These are phyloP conservation scores for Ageneiosus marmoratus DNA, from an alignment of 2,113 vertebrate genomes.

Conservation along the genomic window DNA sequence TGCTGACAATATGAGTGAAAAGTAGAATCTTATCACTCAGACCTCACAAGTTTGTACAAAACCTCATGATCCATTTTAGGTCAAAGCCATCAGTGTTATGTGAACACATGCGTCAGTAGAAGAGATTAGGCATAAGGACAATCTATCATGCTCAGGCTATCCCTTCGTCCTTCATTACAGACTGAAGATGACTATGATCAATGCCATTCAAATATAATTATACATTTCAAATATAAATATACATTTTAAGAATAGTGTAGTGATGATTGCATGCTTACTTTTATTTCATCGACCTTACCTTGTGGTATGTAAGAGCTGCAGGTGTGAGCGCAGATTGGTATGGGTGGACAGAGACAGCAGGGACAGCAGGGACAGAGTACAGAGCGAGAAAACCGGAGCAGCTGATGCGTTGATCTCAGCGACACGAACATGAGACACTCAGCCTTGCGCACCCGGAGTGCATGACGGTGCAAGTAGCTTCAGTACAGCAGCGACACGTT, in stretches of 20 bases:
- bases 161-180: not conserved
- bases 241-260: not conserved
- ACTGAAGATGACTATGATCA: not conserved
- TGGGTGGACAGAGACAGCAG: conserved; percentile 46
- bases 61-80: no score
- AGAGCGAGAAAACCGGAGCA: conserved; percentile 14
- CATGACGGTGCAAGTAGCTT: conserved; percentile 19
- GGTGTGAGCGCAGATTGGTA: conserved; percentile 36
- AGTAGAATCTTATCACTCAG: no score
- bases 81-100: no score
- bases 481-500: not conserved
- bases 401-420: conserved; percentile 35
- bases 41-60: no score
- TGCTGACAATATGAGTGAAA: no score
- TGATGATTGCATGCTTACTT: not conserved
- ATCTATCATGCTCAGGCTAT: no score
- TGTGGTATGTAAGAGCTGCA: conserved; percentile 54
- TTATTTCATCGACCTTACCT: conserved; percentile 51
- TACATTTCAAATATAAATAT: no score
- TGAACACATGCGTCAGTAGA: no score
- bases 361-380: conserved; percentile 19
- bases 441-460: not conserved
- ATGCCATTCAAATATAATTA: not conserved
- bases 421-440: conserved; percentile 50
- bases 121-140: no score